A percentile compares a stretch with the other conserved stretches of the same genome.
Evolutionary conservation across 2,113 vertebrate genomes (phyloP).

Genomic region (Struthio camelus): DNA sequence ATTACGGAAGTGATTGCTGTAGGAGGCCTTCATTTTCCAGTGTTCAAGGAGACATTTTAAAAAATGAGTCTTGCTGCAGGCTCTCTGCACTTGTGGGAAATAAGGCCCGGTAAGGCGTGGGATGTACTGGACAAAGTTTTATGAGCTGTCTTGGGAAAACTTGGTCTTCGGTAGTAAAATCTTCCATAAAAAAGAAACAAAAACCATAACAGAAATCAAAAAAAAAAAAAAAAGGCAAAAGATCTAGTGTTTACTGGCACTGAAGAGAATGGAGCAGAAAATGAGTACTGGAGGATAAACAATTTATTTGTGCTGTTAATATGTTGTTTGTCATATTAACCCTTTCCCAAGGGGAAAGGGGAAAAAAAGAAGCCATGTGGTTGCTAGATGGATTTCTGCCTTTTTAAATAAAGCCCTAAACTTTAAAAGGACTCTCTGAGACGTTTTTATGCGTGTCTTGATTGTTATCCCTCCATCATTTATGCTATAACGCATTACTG

Average conservation of each 20-base stretch:
- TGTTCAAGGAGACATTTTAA: neutral
- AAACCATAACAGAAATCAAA: neutral
- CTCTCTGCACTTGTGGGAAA: neutral
- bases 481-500: conserved; percentile 49
- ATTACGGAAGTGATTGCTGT: neutral
- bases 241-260: neutral
- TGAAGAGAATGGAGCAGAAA: neutral
- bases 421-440: conserved; percentile 7
- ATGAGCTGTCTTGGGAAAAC: neutral
- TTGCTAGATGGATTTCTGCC: neutral
- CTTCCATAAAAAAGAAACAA: neutral
- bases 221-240: neutral
- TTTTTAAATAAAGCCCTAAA: conserved; percentile 2
- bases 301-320: neutral
- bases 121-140: neutral
- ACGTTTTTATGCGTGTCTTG: conserved; percentile 40
- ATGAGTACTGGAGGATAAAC: neutral
- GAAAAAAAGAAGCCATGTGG: neutral
- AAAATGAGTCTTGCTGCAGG: neutral
- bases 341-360: neutral
- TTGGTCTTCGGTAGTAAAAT: neutral
- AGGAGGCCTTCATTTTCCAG: neutral
- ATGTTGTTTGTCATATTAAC: neutral
- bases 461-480: conserved; percentile 56
- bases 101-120: neutral